Evolutionary conservation across 2,797 vertebrate genomes (phyloP).

Genomic region (Falco biarmicus): DNA sequence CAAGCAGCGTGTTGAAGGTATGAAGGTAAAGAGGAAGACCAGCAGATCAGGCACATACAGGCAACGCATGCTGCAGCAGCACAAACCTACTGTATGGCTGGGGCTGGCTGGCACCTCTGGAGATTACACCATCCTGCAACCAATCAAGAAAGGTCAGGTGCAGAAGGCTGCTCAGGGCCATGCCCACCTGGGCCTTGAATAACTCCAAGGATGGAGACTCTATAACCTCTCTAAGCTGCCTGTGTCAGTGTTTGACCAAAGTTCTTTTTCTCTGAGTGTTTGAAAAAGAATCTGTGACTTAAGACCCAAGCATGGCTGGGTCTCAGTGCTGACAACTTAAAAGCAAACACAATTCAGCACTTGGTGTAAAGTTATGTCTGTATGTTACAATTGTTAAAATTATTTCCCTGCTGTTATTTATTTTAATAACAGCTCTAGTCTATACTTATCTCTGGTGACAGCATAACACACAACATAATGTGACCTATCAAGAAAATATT

Average conservation of each 20-base stretch:
- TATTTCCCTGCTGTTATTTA: neutral
- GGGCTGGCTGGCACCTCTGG: neutral
- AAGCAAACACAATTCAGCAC: neutral
- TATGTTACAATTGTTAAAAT: neutral
- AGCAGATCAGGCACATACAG: neutral
- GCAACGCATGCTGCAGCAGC: too few relatives aligned
- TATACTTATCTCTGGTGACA: neutral
- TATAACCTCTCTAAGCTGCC: neutral
- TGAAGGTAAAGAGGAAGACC: accelerated
- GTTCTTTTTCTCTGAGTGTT: neutral
- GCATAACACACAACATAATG: neutral
- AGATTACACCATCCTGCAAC: neutral
- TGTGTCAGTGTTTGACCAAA: neutral
- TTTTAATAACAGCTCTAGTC: neutral
- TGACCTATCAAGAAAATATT: neutral
- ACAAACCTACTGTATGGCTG: accelerated
- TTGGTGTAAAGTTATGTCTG: accelerated
- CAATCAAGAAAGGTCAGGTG: neutral
- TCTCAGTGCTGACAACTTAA: neutral
- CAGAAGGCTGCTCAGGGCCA: neutral
- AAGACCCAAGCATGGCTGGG: accelerated
- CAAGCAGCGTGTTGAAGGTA: neutral
- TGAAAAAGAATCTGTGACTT: neutral
- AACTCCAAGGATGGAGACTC: neutral
- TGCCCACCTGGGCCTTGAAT: neutral